Evolutionary conservation across 2,113 vertebrate genomes (phyloP).

Genomic region (Podocnemis expansa): DNA sequence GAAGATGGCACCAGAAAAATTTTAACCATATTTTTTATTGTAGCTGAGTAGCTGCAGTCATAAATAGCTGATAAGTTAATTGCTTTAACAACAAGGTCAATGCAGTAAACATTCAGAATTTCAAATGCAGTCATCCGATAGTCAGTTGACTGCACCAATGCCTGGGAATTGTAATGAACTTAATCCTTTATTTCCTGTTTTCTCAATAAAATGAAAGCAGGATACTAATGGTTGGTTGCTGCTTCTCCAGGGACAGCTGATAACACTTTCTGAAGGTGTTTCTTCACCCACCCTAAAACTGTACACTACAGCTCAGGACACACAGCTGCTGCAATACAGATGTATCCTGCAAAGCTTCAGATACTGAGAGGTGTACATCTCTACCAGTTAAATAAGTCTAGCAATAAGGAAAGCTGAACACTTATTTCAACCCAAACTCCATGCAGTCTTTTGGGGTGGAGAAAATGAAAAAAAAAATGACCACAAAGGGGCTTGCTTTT

Average conservation of each 20-base stretch:
- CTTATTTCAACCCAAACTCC: not conserved
- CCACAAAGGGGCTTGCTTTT: not conserved
- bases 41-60: slow-evolving; percentile 15
- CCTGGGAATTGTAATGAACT: not conserved
- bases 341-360: rapidly evolving
- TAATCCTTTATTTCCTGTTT: not conserved
- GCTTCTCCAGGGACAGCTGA: not conserved
- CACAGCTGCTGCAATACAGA: not conserved
- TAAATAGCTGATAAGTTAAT: slow-evolving; percentile 38
- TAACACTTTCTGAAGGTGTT: not conserved
- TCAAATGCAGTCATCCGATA: slow-evolving; percentile 13
- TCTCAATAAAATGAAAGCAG: not conserved
- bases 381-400: not conserved
- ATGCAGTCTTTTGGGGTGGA: not conserved
- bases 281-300: not conserved
- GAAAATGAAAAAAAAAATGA: not conserved
- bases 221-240: not conserved
- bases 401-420: not conserved
- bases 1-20: not conserved
- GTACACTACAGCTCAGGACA: not conserved
- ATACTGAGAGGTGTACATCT: not conserved
- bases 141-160: not conserved
- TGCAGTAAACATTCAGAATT: slow-evolving; percentile 23
- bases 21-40: not conserved
- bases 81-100: slow-evolving; percentile 29